Conservation (phyloP, 2,113 vertebrate genomes). For the Sapajus apella region DNA sequence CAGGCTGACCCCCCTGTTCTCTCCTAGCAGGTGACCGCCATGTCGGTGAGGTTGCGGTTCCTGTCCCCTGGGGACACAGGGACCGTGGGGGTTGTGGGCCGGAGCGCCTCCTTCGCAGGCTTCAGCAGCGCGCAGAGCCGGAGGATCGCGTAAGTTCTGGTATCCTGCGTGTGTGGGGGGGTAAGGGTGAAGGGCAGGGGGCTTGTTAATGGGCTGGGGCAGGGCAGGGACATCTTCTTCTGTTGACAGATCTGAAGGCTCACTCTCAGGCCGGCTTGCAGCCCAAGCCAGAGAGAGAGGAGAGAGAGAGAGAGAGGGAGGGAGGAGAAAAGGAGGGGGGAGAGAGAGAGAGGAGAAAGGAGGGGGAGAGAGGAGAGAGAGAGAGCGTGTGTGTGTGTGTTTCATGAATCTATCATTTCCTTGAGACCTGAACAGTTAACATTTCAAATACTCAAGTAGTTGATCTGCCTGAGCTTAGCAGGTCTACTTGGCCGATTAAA, state of each 20-base stretch:
- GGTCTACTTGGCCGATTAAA: background rate
- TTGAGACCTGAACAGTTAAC: background rate
- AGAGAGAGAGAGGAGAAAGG: too few species aligned
- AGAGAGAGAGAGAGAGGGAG: too few species aligned
- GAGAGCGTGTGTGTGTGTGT: background rate
- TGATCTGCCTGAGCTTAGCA: background rate
- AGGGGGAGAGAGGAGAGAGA: too few species aligned
- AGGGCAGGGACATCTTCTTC: background rate
- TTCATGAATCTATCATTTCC: background rate
- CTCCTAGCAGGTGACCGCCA: conserved; percentile 71
- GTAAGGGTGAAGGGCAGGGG: accelerated
- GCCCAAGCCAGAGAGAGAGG: background rate
- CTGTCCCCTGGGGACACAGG: conserved; percentile 81
- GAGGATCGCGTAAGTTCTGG: conserved; percentile 83
- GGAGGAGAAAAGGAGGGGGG: too few species aligned
- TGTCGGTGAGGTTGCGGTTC: conserved; percentile 88
- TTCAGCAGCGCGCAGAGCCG: conserved; percentile 85
- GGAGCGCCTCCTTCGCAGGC: conserved; percentile 88
- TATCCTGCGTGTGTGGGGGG: too few species aligned
- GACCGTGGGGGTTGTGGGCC: conserved; percentile 80
- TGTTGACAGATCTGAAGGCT: accelerated
- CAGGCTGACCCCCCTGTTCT: conserved; percentile 2
- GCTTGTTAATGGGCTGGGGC: background rate
- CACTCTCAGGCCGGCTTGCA: background rate
- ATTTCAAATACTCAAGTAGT: background rate